Evolutionary conservation across 64 coral and sea anemone species (phyloP).

Genomic region (Platygyra sinensis): DNA sequence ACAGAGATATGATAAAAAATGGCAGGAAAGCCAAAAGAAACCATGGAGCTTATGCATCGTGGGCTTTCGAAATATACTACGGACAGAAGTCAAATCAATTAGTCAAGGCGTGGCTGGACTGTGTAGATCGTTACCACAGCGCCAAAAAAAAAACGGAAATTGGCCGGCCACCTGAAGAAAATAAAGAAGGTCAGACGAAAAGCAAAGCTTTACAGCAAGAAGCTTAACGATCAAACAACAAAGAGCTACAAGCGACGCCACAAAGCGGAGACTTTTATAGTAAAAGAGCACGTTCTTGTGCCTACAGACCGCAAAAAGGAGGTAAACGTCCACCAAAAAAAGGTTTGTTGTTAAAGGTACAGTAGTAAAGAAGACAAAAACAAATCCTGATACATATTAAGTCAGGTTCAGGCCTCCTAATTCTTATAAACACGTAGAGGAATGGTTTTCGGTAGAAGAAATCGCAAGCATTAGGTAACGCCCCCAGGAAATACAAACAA

Average conservation of each 20-base stretch:
- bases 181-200: too few species aligned
- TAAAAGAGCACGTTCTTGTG: constrained; percentile 17
- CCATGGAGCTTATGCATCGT: too few species aligned
- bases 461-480: constrained; percentile 17
- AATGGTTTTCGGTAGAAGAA: constrained; percentile 43
- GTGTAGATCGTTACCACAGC: too few species aligned
- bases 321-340: too few species aligned
- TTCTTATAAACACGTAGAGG: not conserved
- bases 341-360: not conserved
- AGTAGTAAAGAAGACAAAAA: not conserved
- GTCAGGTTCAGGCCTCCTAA: not conserved
- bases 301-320: too few species aligned
- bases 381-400: not conserved
- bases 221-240: too few species aligned
- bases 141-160: too few species aligned
- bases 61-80: constrained; percentile 47
- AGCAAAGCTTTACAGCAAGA: too few species aligned
- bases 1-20: too few species aligned
- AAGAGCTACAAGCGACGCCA: too few species aligned
- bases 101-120: constrained; percentile 18
- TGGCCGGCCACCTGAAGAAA: too few species aligned
- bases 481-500: not conserved
- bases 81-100: constrained; percentile 23
- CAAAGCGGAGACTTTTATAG: constrained; percentile 20
- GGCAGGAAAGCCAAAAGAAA: too few species aligned